Evolutionary conservation across 2,888 invertebrate genomes (phyloP).

Genomic region (Palloptera scutellata): DNA sequence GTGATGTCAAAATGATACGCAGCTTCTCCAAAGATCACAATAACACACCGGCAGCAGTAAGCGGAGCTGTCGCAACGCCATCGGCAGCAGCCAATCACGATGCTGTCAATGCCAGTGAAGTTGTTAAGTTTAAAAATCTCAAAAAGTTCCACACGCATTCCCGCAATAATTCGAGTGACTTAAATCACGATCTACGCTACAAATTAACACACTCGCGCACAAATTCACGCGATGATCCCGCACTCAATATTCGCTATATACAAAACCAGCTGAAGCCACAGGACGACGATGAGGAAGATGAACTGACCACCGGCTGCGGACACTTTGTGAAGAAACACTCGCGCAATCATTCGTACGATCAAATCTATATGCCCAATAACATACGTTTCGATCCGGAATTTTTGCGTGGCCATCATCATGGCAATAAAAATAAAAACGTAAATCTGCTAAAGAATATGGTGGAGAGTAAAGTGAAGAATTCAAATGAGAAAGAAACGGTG

Average conservation of each 20-base stretch:
- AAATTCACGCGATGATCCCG: conserved; percentile 59
- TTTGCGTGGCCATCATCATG: conserved; percentile 51
- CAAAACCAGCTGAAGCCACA: conserved; percentile 61
- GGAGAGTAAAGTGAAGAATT: conserved; percentile 59
- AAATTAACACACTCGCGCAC: conserved; percentile 56
- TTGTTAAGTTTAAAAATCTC: conserved; percentile 56
- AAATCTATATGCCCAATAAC: conserved; percentile 64
- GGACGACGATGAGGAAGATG: conserved; percentile 57
- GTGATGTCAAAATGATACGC: conserved; percentile 64
- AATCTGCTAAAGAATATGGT: conserved; percentile 62
- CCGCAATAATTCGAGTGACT: conserved; percentile 64
- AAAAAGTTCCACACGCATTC: conserved; percentile 63
- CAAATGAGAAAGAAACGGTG: conserved; percentile 57
- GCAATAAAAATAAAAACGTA: conserved; percentile 57
- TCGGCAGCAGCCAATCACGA: conserved; percentile 38
- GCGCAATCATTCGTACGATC: conserved; percentile 64
- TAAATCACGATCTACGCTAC: conserved; percentile 56
- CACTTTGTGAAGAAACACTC: conserved; percentile 63
- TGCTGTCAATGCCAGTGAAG: conserved; percentile 46
- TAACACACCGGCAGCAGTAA: conserved; percentile 26
- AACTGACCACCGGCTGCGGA: conserved; percentile 59
- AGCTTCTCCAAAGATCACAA: conserved; percentile 61
- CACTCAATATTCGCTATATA: conserved; percentile 61
- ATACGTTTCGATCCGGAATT: conserved; percentile 64
- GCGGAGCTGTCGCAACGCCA: conserved; percentile 6